A percentile compares a stretch with the other conserved stretches of the same genome.
Evolutionary conservation across 2,797 vertebrate genomes (phyloP).

Genomic region (Diceros bicornis): DNA sequence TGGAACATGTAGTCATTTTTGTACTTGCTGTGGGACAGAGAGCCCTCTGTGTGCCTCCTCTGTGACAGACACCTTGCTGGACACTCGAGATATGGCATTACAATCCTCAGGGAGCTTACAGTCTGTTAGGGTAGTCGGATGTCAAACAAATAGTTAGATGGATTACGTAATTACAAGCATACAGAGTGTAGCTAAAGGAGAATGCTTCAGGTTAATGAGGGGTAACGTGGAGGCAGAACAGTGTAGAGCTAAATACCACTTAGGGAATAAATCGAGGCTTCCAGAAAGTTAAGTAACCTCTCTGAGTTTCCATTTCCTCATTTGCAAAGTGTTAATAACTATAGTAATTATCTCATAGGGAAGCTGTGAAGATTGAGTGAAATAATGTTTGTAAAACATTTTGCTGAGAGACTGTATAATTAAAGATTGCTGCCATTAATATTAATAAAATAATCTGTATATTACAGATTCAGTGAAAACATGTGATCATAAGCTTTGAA

Average conservation of each 20-base stretch:
- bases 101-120: neutral
- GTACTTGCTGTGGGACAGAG: too few species aligned
- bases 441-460: neutral
- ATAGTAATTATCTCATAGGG: conserved; percentile 4
- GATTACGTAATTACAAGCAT: neutral
- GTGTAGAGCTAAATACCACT: neutral
- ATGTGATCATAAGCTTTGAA: neutral
- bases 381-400: conserved; percentile 5
- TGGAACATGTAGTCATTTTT: too few species aligned
- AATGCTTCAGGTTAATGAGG: neutral
- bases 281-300: neutral
- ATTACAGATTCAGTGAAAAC: neutral
- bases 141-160: neutral
- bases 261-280: neutral
- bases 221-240: neutral
- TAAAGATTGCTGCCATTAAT: neutral
- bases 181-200: neutral
- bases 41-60: neutral
- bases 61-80: neutral
- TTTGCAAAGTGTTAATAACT: conserved; percentile 24
- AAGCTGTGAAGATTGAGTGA: conserved; percentile 6
- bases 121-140: neutral
- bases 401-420: neutral
- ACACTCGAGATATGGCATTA: too few species aligned
- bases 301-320: neutral